Conservation (phyloP, 2,888 invertebrate species). For the Ctenicera cuprea region DNA sequence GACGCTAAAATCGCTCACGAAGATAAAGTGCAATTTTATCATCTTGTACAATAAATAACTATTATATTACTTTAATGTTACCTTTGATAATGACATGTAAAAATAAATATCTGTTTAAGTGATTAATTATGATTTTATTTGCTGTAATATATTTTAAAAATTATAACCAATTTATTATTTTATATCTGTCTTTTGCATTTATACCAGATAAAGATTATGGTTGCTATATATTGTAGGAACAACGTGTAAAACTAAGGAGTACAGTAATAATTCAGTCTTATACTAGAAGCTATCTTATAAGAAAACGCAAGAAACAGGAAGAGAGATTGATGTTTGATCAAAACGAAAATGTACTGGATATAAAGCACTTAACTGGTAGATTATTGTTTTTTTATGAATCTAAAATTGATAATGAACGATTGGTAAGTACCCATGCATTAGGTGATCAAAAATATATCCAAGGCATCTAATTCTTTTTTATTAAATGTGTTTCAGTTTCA, state of each 20-base stretch:
- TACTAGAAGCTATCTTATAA: slow-evolving; percentile 83
- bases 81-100: too few species aligned
- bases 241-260: slow-evolving; percentile 83
- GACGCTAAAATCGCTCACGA: too few species aligned
- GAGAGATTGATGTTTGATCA: slow-evolving; percentile 84
- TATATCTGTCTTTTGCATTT: too few species aligned
- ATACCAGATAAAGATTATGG: too few species aligned
- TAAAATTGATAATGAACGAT: slow-evolving; percentile 79
- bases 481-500: slow-evolving; percentile 64
- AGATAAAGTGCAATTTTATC: too few species aligned
- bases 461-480: neutral
- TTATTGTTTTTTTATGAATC: slow-evolving; percentile 87
- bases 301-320: slow-evolving; percentile 80
- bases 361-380: slow-evolving; percentile 78
- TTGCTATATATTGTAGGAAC: slow-evolving; percentile 75
- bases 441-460: neutral
- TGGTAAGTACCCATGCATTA: slow-evolving; percentile 74
- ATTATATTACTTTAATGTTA: too few species aligned
- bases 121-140: too few species aligned
- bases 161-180: too few species aligned
- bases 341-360: slow-evolving; percentile 72
- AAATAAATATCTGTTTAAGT: too few species aligned
- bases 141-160: too few species aligned
- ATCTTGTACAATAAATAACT: too few species aligned
- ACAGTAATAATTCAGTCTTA: slow-evolving; percentile 89